Evolutionary conservation across 92 coral and sea anemone genomes (phyloP).

Genomic region (Nematostella vectensis): DNA sequence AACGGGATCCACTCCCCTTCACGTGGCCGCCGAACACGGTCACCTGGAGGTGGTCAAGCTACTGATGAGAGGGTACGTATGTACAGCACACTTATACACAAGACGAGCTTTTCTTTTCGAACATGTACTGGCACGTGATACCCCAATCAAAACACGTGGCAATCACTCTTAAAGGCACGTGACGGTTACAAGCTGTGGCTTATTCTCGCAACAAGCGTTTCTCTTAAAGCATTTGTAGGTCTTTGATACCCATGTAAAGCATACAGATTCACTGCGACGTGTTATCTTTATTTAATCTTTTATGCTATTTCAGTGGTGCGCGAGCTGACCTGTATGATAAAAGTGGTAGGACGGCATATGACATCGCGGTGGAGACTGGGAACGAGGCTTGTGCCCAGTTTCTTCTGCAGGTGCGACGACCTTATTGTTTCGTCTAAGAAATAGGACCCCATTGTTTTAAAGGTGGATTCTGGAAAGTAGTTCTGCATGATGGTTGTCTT

Average conservation of each 20-base stretch:
- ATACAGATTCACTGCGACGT: too few species aligned
- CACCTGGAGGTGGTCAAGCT: conserved; percentile 77
- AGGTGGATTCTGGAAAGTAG: too few species aligned
- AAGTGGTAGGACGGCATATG: conserved; percentile 68
- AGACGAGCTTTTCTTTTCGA: not conserved
- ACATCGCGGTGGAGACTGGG: conserved; percentile 64
- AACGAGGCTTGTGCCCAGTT: conserved; percentile 76
- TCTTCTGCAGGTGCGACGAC: conserved; percentile 37
- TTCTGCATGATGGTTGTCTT: too few species aligned
- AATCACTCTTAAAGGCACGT: not conserved
- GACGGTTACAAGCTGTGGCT: too few species aligned
- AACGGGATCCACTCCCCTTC: conserved; percentile 66
- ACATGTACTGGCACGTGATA: not conserved
- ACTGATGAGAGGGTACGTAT: conserved; percentile 45
- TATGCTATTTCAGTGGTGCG: conserved; percentile 73
- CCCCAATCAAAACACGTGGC: not conserved
- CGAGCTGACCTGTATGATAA: conserved; percentile 55
- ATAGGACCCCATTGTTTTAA: not conserved
- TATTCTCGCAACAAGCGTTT: too few species aligned
- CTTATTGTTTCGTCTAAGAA: not conserved
- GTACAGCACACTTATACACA: too few species aligned
- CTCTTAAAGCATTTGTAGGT: too few species aligned
- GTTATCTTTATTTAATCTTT: too few species aligned
- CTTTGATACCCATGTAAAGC: too few species aligned
- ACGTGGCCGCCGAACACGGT: conserved; percentile 81